phyloP scores from a whole-genome alignment of 1,140 invertebrate species.

The Drosophila nebulosa region DNA sequence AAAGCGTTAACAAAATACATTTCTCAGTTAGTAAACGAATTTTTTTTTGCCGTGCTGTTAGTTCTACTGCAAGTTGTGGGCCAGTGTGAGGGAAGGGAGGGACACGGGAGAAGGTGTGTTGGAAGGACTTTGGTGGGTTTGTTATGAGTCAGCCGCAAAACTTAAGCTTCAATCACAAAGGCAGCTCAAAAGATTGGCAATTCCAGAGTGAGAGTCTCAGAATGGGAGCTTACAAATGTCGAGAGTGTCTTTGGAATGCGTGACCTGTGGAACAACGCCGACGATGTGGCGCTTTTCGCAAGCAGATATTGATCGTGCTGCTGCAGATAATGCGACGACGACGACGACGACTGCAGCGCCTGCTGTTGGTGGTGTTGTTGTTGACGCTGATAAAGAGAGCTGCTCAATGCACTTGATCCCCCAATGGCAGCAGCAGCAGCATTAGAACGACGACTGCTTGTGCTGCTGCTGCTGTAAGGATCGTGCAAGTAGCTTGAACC shows the following conservation, averaged over 20 bases:
- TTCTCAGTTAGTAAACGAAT: slow-evolving; percentile 36
- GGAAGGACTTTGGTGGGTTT: neutral
- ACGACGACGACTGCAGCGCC: slow-evolving; percentile 39
- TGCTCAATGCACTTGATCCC: slow-evolving; percentile 8
- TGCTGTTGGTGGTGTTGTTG: slow-evolving; percentile 36
- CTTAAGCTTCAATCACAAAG: slow-evolving; percentile 41
- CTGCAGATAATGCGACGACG: slow-evolving; percentile 60
- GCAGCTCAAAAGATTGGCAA: neutral
- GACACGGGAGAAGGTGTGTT: neutral
- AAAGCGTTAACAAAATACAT: slow-evolving; percentile 7
- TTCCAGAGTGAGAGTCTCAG: slow-evolving; percentile 9
- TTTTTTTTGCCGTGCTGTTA: slow-evolving; percentile 45
- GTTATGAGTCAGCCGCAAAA: slow-evolving; percentile 19
- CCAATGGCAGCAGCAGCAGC: slow-evolving; percentile 25
- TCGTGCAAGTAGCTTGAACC: slow-evolving; percentile 63
- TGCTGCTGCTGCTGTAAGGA: slow-evolving; percentile 42
- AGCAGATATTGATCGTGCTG: slow-evolving; percentile 70
- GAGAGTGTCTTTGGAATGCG: slow-evolving; percentile 81
- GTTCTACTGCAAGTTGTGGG: slow-evolving; percentile 30
- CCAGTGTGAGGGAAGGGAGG: slow-evolving; percentile 7
- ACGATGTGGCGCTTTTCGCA: slow-evolving; percentile 75
- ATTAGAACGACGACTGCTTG: slow-evolving; percentile 43
- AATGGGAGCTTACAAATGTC: slow-evolving; percentile 78
- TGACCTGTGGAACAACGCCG: slow-evolving; percentile 79
- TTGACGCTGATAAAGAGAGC: slow-evolving; percentile 60